Conservation (phyloP, 2,888 invertebrate species). For the Blastobasis lacticolella region DNA sequence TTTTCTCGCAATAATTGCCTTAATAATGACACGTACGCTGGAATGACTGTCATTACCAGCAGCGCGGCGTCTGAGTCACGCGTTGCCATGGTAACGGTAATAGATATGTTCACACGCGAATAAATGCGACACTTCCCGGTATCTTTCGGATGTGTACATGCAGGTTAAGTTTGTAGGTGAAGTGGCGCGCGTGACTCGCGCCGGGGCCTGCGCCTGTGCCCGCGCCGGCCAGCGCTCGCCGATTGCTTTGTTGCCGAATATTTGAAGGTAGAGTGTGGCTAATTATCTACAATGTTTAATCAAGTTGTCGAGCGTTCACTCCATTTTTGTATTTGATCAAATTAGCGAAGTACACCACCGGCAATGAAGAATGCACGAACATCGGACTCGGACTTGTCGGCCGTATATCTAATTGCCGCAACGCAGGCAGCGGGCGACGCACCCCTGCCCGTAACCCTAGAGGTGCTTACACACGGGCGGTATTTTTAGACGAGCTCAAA, state of each 20-base stretch:
- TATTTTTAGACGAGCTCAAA: constrained; percentile 58
- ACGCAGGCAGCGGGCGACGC: neutral
- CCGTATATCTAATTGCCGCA: neutral
- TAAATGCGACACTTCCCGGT: constrained; percentile 14
- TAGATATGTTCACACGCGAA: constrained; percentile 23
- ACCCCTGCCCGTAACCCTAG: constrained; percentile 19
- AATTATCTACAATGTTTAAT: too few species aligned
- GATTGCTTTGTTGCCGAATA: too few species aligned
- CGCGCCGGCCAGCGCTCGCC: too few species aligned
- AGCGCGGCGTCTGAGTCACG: constrained; percentile 12
- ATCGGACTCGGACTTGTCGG: neutral
- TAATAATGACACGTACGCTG: constrained; percentile 33
- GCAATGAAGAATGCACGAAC: too few species aligned
- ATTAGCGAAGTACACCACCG: too few species aligned
- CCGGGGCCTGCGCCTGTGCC: too few species aligned
- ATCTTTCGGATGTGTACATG: constrained; percentile 16
- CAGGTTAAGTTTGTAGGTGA: constrained; percentile 1
- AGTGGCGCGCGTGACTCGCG: too few species aligned
- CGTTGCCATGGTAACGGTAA: constrained; percentile 21
- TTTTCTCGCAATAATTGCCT: constrained; percentile 30
- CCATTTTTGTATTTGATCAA: too few species aligned
- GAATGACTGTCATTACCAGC: constrained; percentile 21
- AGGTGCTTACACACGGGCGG: constrained; percentile 40
- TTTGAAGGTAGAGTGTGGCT: too few species aligned
- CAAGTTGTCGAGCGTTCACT: too few species aligned